phyloP scores from a whole-genome alignment of 53 echinoderm and acorn worm species.

The Temnopleurus reevesii region DNA sequence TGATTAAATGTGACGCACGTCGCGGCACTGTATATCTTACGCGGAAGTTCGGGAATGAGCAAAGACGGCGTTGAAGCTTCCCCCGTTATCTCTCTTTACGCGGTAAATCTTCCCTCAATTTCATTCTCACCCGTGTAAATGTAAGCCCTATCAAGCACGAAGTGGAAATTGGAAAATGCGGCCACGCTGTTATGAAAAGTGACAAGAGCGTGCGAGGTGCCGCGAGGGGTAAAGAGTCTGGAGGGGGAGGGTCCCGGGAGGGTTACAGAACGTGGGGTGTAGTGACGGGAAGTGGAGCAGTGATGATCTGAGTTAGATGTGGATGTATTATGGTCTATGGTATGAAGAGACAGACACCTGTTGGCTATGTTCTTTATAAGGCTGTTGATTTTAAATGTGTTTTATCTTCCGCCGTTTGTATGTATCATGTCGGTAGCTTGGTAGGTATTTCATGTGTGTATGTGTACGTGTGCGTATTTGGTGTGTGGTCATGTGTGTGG shows the following conservation, averaged over 20 bases:
- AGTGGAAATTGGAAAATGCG: slow-evolving; percentile 29
- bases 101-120: not conserved
- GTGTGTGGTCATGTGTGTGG: too few species aligned
- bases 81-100: not conserved
- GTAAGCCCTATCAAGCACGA: slow-evolving; percentile 29
- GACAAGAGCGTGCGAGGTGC: slow-evolving; percentile 22
- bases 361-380: not conserved
- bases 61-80: not conserved
- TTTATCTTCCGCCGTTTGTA: too few species aligned
- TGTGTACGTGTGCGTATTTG: too few species aligned
- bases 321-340: not conserved
- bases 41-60: not conserved
- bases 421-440: too few species aligned
- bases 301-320: not conserved
- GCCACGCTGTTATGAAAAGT: slow-evolving; percentile 19
- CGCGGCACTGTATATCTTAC: not conserved
- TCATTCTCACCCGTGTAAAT: slow-evolving; percentile 24
- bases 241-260: not conserved
- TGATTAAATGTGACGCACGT: slow-evolving; percentile 1
- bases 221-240: not conserved
- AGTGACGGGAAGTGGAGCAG: not conserved
- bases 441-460: too few species aligned
- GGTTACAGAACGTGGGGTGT: not conserved
- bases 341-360: slow-evolving; percentile 14
- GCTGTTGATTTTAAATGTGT: not conserved